Evolutionary conservation across 2,888 invertebrate genomes (phyloP).

Genomic region (Tachina lurida): DNA sequence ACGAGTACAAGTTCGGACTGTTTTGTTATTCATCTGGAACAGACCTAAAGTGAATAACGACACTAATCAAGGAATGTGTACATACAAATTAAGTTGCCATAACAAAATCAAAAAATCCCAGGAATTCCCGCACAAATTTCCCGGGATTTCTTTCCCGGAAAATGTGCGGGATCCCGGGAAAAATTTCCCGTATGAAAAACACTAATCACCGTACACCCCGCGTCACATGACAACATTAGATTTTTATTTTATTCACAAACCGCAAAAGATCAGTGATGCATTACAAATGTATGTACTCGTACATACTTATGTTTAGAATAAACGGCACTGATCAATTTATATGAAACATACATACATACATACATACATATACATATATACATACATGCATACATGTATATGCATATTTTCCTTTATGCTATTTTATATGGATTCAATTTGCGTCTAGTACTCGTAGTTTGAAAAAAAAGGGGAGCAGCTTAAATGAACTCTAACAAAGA

Average conservation of each 20-base stretch:
- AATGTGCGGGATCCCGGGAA: too few species aligned
- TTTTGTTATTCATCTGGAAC: too few species aligned
- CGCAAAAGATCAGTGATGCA: conserved; percentile 68
- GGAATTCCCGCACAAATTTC: too few species aligned
- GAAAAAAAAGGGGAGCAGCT: conserved; percentile 66
- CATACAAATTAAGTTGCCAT: too few species aligned
- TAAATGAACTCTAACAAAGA: conserved; percentile 69
- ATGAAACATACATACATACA: not conserved
- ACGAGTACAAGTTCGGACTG: too few species aligned
- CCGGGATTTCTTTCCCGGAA: too few species aligned
- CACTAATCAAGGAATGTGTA: too few species aligned
- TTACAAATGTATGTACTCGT: conserved; percentile 47
- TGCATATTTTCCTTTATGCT: conserved; percentile 2
- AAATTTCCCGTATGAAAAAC: too few species aligned
- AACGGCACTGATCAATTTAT: conserved; percentile 63
- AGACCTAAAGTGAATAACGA: too few species aligned
- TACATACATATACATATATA: not conserved
- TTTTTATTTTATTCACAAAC: conserved; percentile 54
- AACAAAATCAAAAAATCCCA: too few species aligned
- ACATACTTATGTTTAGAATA: conserved; percentile 55
- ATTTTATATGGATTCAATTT: conserved; percentile 69
- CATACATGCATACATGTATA: not conserved
- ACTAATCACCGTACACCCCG: not conserved
- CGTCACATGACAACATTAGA: conserved; percentile 7
- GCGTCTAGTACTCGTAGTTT: conserved; percentile 50